phyloP scores from a whole-genome alignment of 1,140 invertebrate genomes.

The Cyrtorhinus lividipennis region DNA sequence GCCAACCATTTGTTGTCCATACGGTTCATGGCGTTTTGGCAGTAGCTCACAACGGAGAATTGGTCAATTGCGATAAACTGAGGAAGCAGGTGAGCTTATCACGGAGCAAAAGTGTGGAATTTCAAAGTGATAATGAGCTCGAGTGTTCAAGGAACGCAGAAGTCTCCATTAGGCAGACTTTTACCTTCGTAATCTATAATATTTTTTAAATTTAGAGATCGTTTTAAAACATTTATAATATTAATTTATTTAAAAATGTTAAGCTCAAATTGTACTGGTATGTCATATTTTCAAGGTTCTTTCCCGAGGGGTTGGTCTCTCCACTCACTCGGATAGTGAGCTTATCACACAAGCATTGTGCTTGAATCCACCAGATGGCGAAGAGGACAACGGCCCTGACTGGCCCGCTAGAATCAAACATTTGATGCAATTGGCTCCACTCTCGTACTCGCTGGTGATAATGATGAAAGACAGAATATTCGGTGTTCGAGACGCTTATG shows the following conservation, averaged over 20 bases:
- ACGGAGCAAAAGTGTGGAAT: no score
- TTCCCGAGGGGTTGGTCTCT: conserved; percentile 77
- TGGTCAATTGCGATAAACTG: conserved; percentile 82
- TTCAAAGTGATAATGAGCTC: no score
- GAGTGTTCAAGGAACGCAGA: no score
- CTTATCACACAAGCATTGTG: conserved; percentile 91
- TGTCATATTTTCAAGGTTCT: conserved; percentile 64
- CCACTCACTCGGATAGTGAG: conserved; percentile 91
- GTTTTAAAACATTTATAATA: no score
- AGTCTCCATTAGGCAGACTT: no score
- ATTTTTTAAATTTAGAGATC: no score
- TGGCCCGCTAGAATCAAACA: conserved; percentile 83
- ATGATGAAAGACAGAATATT: conserved; percentile 90
- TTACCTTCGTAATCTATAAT: no score
- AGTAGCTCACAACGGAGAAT: conserved; percentile 95
- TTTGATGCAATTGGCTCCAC: conserved; percentile 76
- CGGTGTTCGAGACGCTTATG: conserved; percentile 87
- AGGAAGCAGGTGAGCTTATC: conserved; percentile 52
- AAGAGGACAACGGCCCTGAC: conserved; percentile 67
- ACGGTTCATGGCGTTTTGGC: conserved; percentile 85
- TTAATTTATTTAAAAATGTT: no score
- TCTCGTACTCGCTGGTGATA: conserved; percentile 87
- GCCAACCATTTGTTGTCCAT: conserved; percentile 94
- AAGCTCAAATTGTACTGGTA: no score
- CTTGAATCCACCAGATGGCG: conserved; percentile 78